These are phyloP conservation scores for Cacatua alba DNA, from an alignment of 2,113 vertebrate species.

Conservation along the genomic window DNA sequence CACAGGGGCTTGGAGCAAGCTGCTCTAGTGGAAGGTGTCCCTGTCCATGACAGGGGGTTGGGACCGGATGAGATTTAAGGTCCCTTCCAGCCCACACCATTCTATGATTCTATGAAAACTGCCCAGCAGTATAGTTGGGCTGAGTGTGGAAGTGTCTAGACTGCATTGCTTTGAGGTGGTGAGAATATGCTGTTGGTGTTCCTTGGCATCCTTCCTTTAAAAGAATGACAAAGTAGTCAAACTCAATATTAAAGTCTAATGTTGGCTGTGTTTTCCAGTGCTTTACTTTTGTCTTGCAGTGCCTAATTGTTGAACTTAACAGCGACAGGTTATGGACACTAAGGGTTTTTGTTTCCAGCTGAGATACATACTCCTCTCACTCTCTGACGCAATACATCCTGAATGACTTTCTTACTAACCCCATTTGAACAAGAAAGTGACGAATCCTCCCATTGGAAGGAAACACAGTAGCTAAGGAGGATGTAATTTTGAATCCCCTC, in stretches of 20 bases:
- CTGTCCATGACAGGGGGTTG: neutral
- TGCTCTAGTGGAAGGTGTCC: neutral
- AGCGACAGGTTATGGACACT: neutral
- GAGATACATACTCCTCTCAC: neutral
- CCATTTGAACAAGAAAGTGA: neutral
- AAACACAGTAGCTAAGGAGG: neutral
- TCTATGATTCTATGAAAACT: neutral
- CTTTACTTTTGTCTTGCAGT: neutral
- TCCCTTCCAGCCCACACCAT: neutral
- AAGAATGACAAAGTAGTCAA: neutral
- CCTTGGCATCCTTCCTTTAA: neutral
- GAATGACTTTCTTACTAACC: neutral
- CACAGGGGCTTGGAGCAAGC: neutral
- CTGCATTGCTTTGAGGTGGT: neutral
- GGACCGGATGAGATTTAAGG: neutral
- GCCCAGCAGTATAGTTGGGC: neutral
- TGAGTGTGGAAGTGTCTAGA: neutral
- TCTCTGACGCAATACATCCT: neutral
- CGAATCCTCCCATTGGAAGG: neutral
- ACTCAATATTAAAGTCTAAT: neutral
- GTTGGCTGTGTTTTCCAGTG: neutral
- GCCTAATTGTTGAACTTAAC: neutral
- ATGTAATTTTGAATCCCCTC: neutral
- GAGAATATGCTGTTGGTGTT: fast-evolving
- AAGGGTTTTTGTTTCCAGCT: neutral